Evolutionary conservation across 1,140 invertebrate species (phyloP), one percentile per base, ranked within the genome.

Genomic region (Drosophila funebris): DNA sequence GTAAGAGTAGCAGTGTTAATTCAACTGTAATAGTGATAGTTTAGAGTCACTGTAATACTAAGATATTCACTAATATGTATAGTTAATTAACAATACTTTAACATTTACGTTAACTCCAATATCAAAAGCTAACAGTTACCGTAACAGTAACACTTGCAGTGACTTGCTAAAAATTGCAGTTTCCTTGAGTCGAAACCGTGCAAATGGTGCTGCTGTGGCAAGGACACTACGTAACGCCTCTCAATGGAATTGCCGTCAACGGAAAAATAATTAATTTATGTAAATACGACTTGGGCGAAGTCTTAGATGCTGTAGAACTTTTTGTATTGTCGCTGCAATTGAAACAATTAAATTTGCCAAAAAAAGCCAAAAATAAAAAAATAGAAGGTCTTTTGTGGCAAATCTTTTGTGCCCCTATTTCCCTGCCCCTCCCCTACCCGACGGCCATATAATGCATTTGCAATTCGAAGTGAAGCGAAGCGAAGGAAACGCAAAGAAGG

Each of bases 211-310:
- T 7, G 29, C 8, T 14, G 18, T 13, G 13, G 60, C 68, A 70
- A 70, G 60, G 67, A 70, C 63, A 66, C 27, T 13, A n/a, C 8
- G 4, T 13, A 27, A 36, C 11, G 56, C 27, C 37, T 4, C 11
- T 18, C 29, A 52, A 20, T 22, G 44, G 53, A 53, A 56, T 48
- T 58, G 61, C 52, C 52, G 53, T 14, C 63, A 52, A 46, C 37
- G 37, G 11, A 11, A 54, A 60, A 76, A 76, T 76, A 76, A 73
- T 76, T 76, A 76, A 76, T 76, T 76, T 76, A 62, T 66, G 73
- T 46, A 76, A 76, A 73, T 73, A 62, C 53, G 52, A 67, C 62
- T 60, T 71, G 48, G 43, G 20, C 16, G 31, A 54, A 46, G 46
- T 62, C 57, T 62, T 61, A 52, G 60, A 39, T 64, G 54, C 52